phyloP scores from a whole-genome alignment of 2,888 invertebrate genomes.

The Ceraclea dissimilis region DNA sequence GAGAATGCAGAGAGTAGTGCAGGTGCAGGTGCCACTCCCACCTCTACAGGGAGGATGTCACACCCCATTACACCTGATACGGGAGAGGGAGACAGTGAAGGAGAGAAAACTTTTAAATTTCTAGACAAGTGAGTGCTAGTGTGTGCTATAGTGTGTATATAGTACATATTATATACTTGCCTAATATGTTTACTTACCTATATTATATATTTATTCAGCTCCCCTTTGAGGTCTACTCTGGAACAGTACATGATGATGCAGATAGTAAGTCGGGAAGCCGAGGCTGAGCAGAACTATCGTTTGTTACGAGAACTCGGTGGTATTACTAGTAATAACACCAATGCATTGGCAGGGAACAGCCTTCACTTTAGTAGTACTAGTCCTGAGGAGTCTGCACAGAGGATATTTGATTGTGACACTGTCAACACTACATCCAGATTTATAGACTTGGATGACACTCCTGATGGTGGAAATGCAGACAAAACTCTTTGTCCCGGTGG shows the following conservation, averaged over 20 bases:
- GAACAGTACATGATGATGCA: slow-evolving; percentile 15
- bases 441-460: background rate
- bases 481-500: slow-evolving; percentile 14
- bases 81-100: background rate
- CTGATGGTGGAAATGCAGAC: background rate
- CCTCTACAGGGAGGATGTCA: background rate
- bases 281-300: background rate
- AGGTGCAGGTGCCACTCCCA: slow-evolving; percentile 2
- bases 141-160: too few relatives aligned
- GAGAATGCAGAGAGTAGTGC: background rate
- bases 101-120: slow-evolving; percentile 6
- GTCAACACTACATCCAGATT: slow-evolving; percentile 15
- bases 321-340: background rate
- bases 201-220: background rate
- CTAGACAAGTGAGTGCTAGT: slow-evolving; percentile 8
- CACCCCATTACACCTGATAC: background rate
- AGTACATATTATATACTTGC: too few relatives aligned
- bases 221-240: slow-evolving; percentile 10
- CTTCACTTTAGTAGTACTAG: background rate
- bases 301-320: background rate
- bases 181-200: background rate
- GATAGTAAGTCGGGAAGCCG: slow-evolving; percentile 5
- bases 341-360: background rate
- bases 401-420: slow-evolving; percentile 21
- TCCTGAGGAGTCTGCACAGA: slow-evolving; percentile 15